phyloP scores from a whole-genome alignment of 2,888 invertebrate genomes.

The Tachina grossa region DNA sequence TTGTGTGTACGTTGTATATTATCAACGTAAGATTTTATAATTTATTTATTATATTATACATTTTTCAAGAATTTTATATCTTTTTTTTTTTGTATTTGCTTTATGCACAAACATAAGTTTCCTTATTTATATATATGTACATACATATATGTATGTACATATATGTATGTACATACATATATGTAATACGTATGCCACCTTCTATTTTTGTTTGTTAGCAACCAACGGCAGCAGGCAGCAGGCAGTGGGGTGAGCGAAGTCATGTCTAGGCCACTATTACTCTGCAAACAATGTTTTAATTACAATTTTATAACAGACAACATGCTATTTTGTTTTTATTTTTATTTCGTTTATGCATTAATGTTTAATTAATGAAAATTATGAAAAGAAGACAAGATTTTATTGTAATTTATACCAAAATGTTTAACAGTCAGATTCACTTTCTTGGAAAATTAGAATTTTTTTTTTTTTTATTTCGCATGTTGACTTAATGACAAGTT shows the following conservation, averaged over 20 bases:
- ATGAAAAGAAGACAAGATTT: conserved; percentile 34
- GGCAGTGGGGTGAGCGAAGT: neutral
- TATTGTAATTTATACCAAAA: conserved; percentile 30
- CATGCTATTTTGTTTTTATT: neutral
- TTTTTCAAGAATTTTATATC: conserved; percentile 33
- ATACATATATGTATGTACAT: no score
- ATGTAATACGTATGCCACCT: conserved; percentile 26
- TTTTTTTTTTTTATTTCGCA: neutral
- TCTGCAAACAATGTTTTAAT: conserved; percentile 57
- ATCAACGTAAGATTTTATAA: conserved; percentile 24
- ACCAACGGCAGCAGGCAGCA: neutral
- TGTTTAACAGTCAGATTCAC: conserved; percentile 29
- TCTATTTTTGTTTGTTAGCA: conserved; percentile 32
- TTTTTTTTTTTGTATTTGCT: neutral
- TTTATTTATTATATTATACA: conserved; percentile 40
- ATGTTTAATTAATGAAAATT: conserved; percentile 44
- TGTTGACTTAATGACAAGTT: conserved; percentile 27
- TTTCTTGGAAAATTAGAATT: conserved; percentile 41
- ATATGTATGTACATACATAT: neutral
- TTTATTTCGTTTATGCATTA: neutral
- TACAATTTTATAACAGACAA: conserved; percentile 48
- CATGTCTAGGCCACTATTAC: conserved; percentile 46
- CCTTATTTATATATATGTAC: neutral
- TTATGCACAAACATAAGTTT: conserved; percentile 4
- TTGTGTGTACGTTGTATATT: neutral